These are phyloP conservation scores for Pogonus chalceus DNA, from an alignment of 1,140 invertebrate genomes.

Conservation along the genomic window DNA sequence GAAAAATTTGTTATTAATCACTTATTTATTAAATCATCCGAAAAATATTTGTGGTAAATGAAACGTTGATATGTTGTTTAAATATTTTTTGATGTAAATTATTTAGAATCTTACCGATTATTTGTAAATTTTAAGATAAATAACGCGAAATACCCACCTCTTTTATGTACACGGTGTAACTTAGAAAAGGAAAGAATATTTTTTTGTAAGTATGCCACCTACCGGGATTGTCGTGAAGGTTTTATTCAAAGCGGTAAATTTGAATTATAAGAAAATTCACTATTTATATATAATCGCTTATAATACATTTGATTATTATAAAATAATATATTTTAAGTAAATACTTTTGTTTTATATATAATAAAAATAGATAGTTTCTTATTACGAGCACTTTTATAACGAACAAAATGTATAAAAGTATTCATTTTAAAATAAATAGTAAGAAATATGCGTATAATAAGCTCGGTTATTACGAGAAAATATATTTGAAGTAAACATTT, in stretches of 20 bases:
- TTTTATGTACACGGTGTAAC: background rate
- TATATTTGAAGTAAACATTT: no score
- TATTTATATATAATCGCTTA: no score
- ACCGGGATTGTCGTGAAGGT: background rate
- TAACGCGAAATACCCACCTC: background rate
- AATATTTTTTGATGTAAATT: background rate
- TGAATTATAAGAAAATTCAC: background rate
- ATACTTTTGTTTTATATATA: no score
- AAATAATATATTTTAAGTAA: no score
- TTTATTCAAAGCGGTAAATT: background rate
- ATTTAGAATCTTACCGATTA: slow-evolving; percentile 20
- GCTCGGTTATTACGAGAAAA: no score
- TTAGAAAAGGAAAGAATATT: background rate
- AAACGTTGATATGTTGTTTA: background rate
- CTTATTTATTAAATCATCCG: background rate
- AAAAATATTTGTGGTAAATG: slow-evolving; percentile 1
- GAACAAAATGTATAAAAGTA: no score
- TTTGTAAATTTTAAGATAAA: slow-evolving; percentile 16
- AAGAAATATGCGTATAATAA: no score
- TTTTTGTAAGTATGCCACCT: no score
- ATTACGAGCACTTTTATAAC: no score
- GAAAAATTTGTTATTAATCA: background rate
- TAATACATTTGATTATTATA: no score
- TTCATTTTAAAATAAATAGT: no score
- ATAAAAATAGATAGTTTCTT: no score